phyloP scores from a whole-genome alignment of 2,113 vertebrate genomes.

The zebrafish (Danio rerio) region GRCz12tu NC_133198.1:38388001-38388500 shows the following conservation, averaged over 20 bases:
- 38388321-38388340: constrained; percentile 28
- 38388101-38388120: constrained; percentile 5
- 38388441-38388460: constrained; percentile 29
- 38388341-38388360: constrained; percentile 30
- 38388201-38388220: constrained; percentile 32
- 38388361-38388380: constrained; percentile 47
- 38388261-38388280: constrained; percentile 41
- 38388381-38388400: constrained; percentile 35
- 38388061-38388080: neutral
- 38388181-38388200: constrained; percentile 24
- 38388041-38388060: neutral
- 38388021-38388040: neutral
- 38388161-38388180: constrained; percentile 19
- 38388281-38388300: constrained; percentile 39
- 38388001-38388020: neutral
- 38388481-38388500: constrained; percentile 4
- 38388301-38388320: constrained; percentile 33
- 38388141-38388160: constrained; percentile 14
- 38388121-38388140: constrained; percentile 8
- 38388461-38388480: neutral
- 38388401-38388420: constrained; percentile 17
- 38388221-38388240: constrained; percentile 23
- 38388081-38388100: neutral
- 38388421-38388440: neutral
- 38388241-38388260: constrained; percentile 38